Evolutionary conservation across 2,113 vertebrate species (phyloP), one percentile per base, ranked within the genome.

Genomic region (Melanocharis versteri): DNA sequence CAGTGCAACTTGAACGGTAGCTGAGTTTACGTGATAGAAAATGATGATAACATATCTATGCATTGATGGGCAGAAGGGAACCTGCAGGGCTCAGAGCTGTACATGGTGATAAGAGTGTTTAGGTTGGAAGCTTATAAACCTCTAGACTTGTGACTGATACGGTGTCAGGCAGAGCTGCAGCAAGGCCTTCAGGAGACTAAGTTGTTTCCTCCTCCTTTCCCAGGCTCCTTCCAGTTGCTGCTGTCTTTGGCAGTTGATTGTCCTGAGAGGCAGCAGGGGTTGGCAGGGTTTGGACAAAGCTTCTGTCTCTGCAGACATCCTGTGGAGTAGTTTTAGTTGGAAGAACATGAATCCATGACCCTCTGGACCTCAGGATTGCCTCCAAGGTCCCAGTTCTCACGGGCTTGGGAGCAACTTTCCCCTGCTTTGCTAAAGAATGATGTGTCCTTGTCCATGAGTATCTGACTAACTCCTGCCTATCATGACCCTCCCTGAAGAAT

Each of bases 1-100:
- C 73, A 73, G 72, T 26, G 44, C 60, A 93, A 62, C 66, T n/a
- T 9, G 42, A 90, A 90, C 58, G 44, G 87, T 80, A 83, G 94
- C 47, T 42, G 66, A 66, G 62, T 79, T 96, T 94, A 91, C 62
- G 40, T 62, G 94, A 95, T 94, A 35, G 42, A 76, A 83, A 87
- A 65, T n/a, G 42, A 30, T 91, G 95, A 96, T 91, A 90, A 90
- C 2, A 0, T 72, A 71, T 90, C 87, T 71, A 2, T 47, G 69
- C 58, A 72, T 16, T 85, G 93, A 95, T 31, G 70, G 53, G 54
- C 71, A 87, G 68, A 62, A 90, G 39, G 42, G 78, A 93, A 40
- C 58, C 70, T 66, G 66, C 22, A 40, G 82, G 94, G 84, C 79
- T 91, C 37, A 47, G 70, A 83, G 89, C 65, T 83, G 10, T 30